These are phyloP conservation scores for Drosophila maculinotata DNA, from an alignment of 2,888 invertebrate genomes.

Conservation along the genomic window DNA sequence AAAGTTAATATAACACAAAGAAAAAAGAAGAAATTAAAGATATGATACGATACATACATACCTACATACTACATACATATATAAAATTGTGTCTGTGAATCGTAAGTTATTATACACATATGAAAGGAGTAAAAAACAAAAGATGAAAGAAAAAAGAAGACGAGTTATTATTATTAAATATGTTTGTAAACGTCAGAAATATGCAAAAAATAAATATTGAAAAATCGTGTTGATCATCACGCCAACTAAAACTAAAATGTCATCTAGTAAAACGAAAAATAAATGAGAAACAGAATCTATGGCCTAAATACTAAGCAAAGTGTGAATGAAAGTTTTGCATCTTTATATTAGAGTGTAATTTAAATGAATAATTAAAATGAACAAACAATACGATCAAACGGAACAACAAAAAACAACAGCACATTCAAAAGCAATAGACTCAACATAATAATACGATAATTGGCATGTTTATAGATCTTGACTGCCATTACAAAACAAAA, in stretches of 20 bases:
- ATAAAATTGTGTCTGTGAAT: constrained; percentile 75
- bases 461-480: constrained; percentile 30
- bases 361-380: constrained; percentile 35
- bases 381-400: constrained; percentile 31
- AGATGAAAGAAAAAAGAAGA: constrained; percentile 32
- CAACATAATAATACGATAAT: constrained; percentile 14
- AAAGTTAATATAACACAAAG: constrained; percentile 56
- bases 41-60: constrained; percentile 41
- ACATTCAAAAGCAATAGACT: constrained; percentile 36
- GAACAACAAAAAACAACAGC: constrained; percentile 5
- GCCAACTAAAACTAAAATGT: constrained; percentile 35
- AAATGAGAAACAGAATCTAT: constrained; percentile 50
- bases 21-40: constrained; percentile 47
- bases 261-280: constrained; percentile 33
- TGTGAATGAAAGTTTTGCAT: constrained; percentile 76
- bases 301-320: constrained; percentile 69
- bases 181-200: constrained; percentile 62
- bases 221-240: constrained; percentile 34
- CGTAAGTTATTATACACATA: constrained; percentile 67
- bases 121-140: constrained; percentile 23
- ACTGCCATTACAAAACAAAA: constrained; percentile 8
- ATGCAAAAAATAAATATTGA: constrained; percentile 20
- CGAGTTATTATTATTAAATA: constrained; percentile 69
- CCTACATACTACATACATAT: constrained; percentile 38
- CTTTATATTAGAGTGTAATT: constrained; percentile 77